Evolutionary conservation across 1,140 invertebrate genomes (phyloP).

Genomic region (Lysiphlebus fabarum): DNA sequence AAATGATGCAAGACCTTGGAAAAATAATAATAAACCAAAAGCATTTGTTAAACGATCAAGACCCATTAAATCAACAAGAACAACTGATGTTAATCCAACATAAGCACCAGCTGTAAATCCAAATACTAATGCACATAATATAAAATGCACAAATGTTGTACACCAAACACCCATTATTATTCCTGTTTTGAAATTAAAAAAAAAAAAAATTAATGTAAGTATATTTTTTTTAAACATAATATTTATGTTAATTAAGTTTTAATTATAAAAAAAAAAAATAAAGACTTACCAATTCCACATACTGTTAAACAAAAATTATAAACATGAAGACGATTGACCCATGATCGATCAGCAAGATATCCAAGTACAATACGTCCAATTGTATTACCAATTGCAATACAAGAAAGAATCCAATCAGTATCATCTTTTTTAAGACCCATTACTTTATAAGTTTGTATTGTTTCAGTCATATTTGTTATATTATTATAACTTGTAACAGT

Average conservation of each 20-base stretch:
- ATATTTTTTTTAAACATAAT: constrained; percentile 9
- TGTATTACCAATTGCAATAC: constrained; percentile 82
- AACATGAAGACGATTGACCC: constrained; percentile 82
- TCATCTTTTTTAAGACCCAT: neutral
- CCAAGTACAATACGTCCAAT: constrained; percentile 83
- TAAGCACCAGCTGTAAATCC: constrained; percentile 90
- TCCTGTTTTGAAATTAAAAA: constrained; percentile 62
- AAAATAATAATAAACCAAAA: constrained; percentile 86
- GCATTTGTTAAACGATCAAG: constrained; percentile 87
- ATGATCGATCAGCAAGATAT: constrained; percentile 81
- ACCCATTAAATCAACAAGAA: constrained; percentile 82
- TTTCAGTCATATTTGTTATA: too few relatives aligned
- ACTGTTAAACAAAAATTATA: constrained; percentile 84
- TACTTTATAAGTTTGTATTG: too few relatives aligned
- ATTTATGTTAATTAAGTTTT: neutral
- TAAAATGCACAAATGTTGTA: constrained; percentile 65
- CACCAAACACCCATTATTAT: constrained; percentile 76
- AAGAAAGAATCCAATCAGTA: neutral
- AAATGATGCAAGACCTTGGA: constrained; percentile 88
- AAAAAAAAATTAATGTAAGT: constrained; percentile 20
- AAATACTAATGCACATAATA: constrained; percentile 76
- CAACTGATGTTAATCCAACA: constrained; percentile 88
- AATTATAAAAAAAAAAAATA: constrained; percentile 1
- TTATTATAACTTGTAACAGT: neutral
- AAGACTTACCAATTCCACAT: constrained; percentile 75